Evolutionary conservation across 2,797 vertebrate species (phyloP).

Genomic region (Bradypodion ventrale): DNA sequence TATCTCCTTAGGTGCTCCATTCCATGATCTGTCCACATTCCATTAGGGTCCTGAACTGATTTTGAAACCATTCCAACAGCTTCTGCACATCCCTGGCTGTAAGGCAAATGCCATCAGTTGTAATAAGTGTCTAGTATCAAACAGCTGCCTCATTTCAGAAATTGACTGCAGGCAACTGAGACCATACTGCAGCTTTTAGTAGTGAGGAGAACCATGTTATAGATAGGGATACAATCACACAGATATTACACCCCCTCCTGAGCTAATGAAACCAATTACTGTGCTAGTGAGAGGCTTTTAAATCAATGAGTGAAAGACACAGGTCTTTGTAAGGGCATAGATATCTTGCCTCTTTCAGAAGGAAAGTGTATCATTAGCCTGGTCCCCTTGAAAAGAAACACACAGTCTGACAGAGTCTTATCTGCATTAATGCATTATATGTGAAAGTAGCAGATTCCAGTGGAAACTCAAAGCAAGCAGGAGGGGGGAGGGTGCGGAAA

Average conservation of each 20-base stretch:
- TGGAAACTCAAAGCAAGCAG: too few relatives aligned
- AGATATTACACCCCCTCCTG: neutral
- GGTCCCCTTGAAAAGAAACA: neutral
- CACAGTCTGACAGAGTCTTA: neutral
- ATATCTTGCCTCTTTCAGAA: neutral
- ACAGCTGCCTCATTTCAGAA: constrained; percentile 52
- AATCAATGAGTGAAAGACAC: constrained; percentile 18
- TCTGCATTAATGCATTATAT: neutral
- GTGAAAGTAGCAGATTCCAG: neutral
- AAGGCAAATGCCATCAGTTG: constrained; percentile 29
- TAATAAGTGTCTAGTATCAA: constrained; percentile 11
- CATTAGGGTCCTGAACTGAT: neutral
- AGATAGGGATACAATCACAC: constrained; percentile 26
- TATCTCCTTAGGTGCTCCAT: neutral
- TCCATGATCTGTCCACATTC: neutral
- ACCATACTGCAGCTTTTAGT: constrained; percentile 19
- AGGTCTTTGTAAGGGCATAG: constrained; percentile 9
- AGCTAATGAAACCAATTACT: constrained; percentile 29
- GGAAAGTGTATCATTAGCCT: constrained; percentile 6
- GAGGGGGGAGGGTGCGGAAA: neutral
- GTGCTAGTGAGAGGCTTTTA: neutral
- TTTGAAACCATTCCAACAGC: neutral
- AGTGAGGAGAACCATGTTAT: constrained; percentile 3
- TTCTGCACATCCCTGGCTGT: constrained; percentile 36
- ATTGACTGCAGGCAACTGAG: constrained; percentile 25